Conservation (phyloP, 2,113 vertebrate species). For the Campylomormyrus tamandua region DNA sequence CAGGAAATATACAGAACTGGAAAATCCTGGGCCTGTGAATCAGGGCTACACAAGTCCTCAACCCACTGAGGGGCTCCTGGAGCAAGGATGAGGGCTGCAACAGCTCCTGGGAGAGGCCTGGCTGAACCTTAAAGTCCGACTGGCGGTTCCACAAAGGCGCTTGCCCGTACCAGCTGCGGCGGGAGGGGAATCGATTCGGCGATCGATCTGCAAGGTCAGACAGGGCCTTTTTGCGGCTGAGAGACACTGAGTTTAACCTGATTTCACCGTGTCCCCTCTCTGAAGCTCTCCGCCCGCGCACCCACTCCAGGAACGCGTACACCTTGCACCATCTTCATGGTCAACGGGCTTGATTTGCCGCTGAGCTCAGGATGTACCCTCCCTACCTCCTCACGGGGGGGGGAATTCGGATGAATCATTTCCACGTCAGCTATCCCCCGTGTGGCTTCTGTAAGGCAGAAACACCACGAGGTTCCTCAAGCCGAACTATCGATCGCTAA, state of each 20-base stretch:
- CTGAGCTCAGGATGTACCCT: neutral
- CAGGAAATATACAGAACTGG: neutral
- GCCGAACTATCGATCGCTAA: neutral
- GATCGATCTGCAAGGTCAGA: neutral
- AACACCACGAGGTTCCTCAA: neutral
- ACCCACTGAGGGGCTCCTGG: neutral
- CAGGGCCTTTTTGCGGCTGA: neutral
- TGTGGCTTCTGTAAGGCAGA: neutral
- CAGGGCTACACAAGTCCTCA: neutral
- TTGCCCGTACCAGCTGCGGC: neutral
- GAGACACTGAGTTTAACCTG: neutral
- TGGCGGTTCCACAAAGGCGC: neutral
- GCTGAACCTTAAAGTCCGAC: neutral
- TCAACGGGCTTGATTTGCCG: conserved; percentile 30
- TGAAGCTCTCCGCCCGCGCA: conserved; percentile 30
- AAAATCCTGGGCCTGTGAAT: neutral
- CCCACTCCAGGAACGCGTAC: conserved; percentile 29
- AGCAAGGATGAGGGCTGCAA: neutral
- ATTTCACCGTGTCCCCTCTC: conserved; percentile 26
- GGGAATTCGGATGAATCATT: neutral
- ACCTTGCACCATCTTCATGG: conserved; percentile 32
- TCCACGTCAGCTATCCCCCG: neutral
- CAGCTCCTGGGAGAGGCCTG: neutral
- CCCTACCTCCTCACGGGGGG: neutral
- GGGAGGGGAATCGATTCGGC: neutral